Evolutionary conservation across 2,113 vertebrate species (phyloP).

Genomic region (Serilophus lunatus): DNA sequence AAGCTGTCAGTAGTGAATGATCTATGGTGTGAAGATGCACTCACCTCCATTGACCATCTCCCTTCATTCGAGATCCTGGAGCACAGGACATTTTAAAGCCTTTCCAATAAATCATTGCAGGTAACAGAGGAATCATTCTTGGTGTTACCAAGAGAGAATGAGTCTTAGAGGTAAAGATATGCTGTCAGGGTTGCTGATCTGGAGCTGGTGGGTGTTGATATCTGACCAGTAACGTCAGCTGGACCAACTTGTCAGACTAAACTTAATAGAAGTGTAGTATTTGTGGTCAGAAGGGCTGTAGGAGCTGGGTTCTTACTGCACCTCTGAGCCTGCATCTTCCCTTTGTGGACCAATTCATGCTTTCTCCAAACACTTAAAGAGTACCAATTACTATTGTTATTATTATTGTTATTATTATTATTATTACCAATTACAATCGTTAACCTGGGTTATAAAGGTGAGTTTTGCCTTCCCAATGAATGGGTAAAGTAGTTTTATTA

Average conservation of each 20-base stretch:
- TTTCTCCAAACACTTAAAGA: not conserved
- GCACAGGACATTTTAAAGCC: conserved; percentile 54
- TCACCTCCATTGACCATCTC: conserved; percentile 62
- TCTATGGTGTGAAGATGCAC: conserved; percentile 68
- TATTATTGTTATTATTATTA: too few species aligned
- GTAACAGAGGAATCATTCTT: conserved; percentile 53
- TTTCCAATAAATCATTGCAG: conserved; percentile 57
- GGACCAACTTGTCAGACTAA: not conserved
- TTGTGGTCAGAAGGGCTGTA: conserved; percentile 38
- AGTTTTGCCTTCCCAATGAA: conserved; percentile 15
- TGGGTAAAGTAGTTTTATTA: conserved; percentile 17
- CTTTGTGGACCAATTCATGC: conserved; percentile 20
- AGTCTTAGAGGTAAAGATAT: conserved; percentile 26
- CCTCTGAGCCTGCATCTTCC: conserved; percentile 37
- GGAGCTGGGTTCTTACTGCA: conserved; percentile 15
- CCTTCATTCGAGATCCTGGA: conserved; percentile 59
- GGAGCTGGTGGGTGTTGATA: not conserved
- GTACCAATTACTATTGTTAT: too few species aligned
- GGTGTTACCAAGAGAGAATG: conserved; percentile 46
- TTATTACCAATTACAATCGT: too few species aligned
- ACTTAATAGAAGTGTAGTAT: not conserved
- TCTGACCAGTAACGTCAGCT: not conserved
- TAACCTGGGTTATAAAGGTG: conserved; percentile 1
- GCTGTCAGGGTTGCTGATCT: not conserved
- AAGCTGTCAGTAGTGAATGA: conserved; percentile 64